A percentile compares a stretch with the other conserved stretches of the same genome.
Evolutionary conservation across 2,113 vertebrate species (phyloP).

Genomic region (Bostrychus sinensis): DNA sequence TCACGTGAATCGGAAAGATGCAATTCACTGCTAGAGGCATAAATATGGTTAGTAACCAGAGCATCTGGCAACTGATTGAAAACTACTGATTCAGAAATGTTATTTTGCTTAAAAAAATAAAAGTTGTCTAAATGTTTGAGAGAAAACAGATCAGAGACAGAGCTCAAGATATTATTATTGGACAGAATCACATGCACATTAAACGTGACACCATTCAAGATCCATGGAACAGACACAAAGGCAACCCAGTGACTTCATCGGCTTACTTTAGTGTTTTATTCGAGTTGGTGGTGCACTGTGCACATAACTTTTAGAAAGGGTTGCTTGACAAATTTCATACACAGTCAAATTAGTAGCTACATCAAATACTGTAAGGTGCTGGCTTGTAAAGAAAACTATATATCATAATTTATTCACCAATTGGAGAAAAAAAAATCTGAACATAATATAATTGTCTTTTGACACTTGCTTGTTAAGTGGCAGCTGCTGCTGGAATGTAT

Average conservation of each 20-base stretch:
- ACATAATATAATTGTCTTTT: too few species aligned
- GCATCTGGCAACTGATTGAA: slow-evolving; percentile 11
- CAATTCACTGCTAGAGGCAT: background rate
- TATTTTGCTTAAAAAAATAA: slow-evolving; percentile 4
- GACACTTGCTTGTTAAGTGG: too few species aligned
- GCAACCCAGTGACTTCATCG: slow-evolving; percentile 1
- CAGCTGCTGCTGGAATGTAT: too few species aligned
- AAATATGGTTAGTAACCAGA: background rate
- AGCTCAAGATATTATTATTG: slow-evolving; percentile 3
- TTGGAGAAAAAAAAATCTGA: too few species aligned
- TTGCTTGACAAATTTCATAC: too few species aligned
- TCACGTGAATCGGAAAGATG: background rate
- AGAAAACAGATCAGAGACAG: slow-evolving; percentile 9
- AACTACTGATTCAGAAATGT: background rate
- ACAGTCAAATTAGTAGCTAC: too few species aligned
- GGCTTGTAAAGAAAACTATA: too few species aligned
- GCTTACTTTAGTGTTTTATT: background rate
- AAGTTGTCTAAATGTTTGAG: background rate
- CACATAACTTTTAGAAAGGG: too few species aligned
- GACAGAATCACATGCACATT: slow-evolving; percentile 2
- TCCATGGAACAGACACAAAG: background rate
- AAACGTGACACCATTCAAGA: slow-evolving; percentile 11
- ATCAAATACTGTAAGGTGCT: too few species aligned
- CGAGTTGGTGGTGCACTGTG: background rate
- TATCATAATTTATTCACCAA: too few species aligned